Percentiles rank a stretch among this genome's conserved stretches.
Evolutionary conservation across 2,888 invertebrate species (phyloP).

Genomic region (Bombyx huttoni): DNA sequence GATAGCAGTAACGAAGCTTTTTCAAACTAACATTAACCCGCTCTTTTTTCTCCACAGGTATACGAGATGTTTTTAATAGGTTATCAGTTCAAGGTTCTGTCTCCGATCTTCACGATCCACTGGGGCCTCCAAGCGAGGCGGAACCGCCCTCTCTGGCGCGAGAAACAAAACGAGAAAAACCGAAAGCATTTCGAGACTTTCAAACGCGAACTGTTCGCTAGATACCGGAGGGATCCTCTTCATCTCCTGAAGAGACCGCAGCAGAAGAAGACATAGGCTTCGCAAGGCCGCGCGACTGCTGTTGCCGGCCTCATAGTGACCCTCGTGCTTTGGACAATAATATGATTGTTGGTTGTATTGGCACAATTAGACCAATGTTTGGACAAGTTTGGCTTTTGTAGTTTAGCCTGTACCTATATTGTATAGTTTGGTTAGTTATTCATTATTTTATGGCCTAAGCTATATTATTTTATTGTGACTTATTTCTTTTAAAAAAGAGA

Average conservation of each 20-base stretch:
- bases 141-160: conserved; percentile 86
- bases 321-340: conserved; percentile 8
- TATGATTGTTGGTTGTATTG: neutral
- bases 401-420: no score
- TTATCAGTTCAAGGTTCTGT: conserved; percentile 88
- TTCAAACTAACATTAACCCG: neutral
- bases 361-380: neutral
- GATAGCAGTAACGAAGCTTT: neutral
- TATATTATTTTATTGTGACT: no score
- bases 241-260: conserved; percentile 46
- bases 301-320: conserved; percentile 46
- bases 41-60: conserved; percentile 70
- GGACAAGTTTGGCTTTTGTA: neutral
- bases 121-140: conserved; percentile 89
- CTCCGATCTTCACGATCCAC: conserved; percentile 91
- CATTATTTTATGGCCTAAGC: no score
- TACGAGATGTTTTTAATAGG: conserved; percentile 94
- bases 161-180: conserved; percentile 88
- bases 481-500: no score
- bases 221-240: conserved; percentile 79
- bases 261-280: conserved; percentile 60
- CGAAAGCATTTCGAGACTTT: conserved; percentile 86
- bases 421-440: no score
- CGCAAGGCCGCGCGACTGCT: conserved; percentile 48
- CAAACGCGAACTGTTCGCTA: conserved; percentile 85